These are phyloP conservation scores for Oreochromis tanganicae DNA, from an alignment of 2,113 vertebrate species.

Conservation along the genomic window DNA sequence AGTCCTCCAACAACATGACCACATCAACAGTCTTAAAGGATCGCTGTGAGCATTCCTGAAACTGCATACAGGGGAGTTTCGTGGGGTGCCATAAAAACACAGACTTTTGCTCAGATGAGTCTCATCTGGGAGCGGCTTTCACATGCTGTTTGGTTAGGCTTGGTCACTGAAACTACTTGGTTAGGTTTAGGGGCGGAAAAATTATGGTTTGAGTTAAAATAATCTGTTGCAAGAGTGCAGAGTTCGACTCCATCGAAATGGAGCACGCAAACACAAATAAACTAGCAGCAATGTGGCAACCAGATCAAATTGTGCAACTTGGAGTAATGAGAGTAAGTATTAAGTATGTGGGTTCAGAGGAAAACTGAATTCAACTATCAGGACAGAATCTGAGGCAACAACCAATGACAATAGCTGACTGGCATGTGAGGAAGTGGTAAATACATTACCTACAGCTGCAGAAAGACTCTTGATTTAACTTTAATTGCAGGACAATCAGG, in stretches of 20 bases:
- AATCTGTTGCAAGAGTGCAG: not conserved
- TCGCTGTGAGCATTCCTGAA: not conserved
- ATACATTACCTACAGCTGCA: too few species aligned
- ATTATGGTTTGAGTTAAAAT: not conserved
- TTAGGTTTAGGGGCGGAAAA: not conserved
- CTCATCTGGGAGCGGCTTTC: not conserved
- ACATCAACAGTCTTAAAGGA: not conserved
- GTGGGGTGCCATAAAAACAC: not conserved
- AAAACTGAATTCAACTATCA: not conserved
- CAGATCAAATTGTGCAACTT: not conserved
- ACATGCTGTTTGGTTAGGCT: not conserved
- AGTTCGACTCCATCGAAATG: not conserved
- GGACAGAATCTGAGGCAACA: too few species aligned
- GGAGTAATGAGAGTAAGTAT: not conserved
- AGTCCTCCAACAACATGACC: not conserved
- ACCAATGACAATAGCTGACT: too few species aligned
- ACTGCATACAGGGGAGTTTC: not conserved
- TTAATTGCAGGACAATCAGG: too few species aligned
- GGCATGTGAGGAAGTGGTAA: too few species aligned
- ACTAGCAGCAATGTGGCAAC: not conserved
- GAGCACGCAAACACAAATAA: not conserved
- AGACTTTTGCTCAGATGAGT: not conserved
- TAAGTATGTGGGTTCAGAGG: not conserved
- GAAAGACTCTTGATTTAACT: too few species aligned
- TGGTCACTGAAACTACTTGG: not conserved